Conservation (phyloP, 2,888 invertebrate species). For the Ptychoptera albimana region DNA sequence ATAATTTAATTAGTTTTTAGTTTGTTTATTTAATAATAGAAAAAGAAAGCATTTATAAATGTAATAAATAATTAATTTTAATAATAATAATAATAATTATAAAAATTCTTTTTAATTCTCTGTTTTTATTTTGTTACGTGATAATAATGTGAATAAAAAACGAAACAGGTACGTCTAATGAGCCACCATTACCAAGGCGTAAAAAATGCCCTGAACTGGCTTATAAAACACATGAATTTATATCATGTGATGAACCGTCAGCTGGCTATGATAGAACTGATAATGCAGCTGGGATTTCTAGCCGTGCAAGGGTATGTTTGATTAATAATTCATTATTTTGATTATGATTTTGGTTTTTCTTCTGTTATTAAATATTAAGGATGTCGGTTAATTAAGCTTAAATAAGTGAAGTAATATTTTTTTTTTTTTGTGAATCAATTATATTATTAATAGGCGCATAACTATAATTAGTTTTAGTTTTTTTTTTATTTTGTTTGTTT, state of each 20-base stretch:
- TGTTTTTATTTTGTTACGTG: neutral
- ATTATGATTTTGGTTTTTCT: too few relatives aligned
- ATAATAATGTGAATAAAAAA: neutral
- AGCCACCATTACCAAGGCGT: constrained; percentile 71
- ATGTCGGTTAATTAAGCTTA: too few relatives aligned
- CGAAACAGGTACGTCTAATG: constrained; percentile 38
- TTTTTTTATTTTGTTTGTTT: too few relatives aligned
- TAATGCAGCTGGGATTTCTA: constrained; percentile 29
- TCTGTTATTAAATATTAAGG: too few relatives aligned
- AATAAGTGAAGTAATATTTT: too few relatives aligned
- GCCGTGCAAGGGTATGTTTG: constrained; percentile 28
- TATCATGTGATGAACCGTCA: constrained; percentile 43
- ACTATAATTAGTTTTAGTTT: too few relatives aligned
- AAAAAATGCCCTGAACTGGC: constrained; percentile 82
- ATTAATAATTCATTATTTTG: constrained; percentile 7
- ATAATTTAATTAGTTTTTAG: too few relatives aligned
- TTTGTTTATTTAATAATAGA: too few relatives aligned
- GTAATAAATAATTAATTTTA: too few relatives aligned
- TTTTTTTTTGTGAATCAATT: neutral
- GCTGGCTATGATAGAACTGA: constrained; percentile 42
- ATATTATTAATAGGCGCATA: neutral
- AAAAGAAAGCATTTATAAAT: too few relatives aligned
- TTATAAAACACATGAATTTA: constrained; percentile 72
- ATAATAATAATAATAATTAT: too few relatives aligned
- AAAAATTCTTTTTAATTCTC: constrained; percentile 3